Evolutionary conservation across 2,797 vertebrate genomes (phyloP).

Genomic region (Oryzias sinensis): DNA sequence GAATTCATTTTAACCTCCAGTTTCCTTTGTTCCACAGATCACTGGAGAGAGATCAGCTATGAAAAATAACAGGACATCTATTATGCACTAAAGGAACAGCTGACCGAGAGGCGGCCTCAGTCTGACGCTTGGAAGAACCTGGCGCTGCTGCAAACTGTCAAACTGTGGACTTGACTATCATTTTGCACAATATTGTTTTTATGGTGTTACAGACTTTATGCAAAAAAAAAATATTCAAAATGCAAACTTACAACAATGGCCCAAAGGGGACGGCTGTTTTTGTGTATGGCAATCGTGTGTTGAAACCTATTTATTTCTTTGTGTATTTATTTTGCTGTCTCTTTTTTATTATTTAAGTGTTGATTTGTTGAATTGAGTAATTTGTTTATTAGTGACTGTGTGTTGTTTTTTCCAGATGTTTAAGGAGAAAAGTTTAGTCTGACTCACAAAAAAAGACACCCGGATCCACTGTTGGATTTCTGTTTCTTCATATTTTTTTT

Average conservation of each 20-base stretch:
- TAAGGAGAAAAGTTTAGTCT: constrained; percentile 21
- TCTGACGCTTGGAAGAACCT: constrained; percentile 51
- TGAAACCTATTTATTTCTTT: constrained; percentile 73
- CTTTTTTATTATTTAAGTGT: constrained; percentile 63
- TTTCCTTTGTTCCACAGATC: constrained; percentile 42
- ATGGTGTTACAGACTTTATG: constrained; percentile 78
- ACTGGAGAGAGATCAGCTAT: constrained; percentile 32
- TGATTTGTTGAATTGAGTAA: constrained; percentile 54
- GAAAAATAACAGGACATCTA: constrained; percentile 60
- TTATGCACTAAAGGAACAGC: constrained; percentile 78
- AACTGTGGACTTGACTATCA: constrained; percentile 77
- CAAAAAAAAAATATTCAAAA: constrained; percentile 72
- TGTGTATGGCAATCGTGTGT: constrained; percentile 78
- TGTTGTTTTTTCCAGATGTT: constrained; percentile 62
- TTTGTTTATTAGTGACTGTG: constrained; percentile 50
- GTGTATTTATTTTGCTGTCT: constrained; percentile 65
- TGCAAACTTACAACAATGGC: constrained; percentile 62
- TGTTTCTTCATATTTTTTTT: constrained; percentile 26
- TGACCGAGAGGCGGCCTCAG: constrained; percentile 52
- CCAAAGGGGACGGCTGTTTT: constrained; percentile 45
- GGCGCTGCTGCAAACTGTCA: constrained; percentile 61
- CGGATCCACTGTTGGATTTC: constrained; percentile 33
- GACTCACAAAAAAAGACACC: constrained; percentile 21
- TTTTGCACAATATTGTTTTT: constrained; percentile 83
- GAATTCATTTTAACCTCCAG: constrained; percentile 1